phyloP scores from a whole-genome alignment of 2,797 vertebrate species.

The Microctenopoma lineatum region DNA sequence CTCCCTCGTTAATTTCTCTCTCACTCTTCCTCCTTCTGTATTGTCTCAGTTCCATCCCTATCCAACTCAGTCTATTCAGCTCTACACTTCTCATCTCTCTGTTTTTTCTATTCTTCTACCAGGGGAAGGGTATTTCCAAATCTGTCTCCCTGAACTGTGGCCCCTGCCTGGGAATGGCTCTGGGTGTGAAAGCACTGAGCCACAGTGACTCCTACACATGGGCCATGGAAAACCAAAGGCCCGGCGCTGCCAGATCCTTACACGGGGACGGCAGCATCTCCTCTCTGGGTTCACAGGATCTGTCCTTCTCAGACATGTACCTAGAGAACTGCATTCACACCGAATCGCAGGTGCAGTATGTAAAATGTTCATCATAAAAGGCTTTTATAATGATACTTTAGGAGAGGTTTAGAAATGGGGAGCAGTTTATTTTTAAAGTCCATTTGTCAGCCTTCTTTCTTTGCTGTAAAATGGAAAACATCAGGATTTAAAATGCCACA shows the following conservation, averaged over 20 bases:
- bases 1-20: constrained; percentile 46
- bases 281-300: constrained; percentile 75
- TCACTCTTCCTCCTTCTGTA: constrained; percentile 19
- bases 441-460: constrained; percentile 10
- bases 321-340: constrained; percentile 75
- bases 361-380: constrained; percentile 19
- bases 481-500: constrained; percentile 51
- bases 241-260: constrained; percentile 44
- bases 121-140: constrained; percentile 81
- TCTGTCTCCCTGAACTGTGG: constrained; percentile 75
- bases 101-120: constrained; percentile 28
- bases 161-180: constrained; percentile 42
- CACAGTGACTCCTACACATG: constrained; percentile 89
- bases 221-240: constrained; percentile 86
- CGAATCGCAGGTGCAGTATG: constrained; percentile 69
- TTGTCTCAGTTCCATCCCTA: constrained; percentile 23
- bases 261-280: constrained; percentile 55
- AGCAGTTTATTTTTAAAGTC: constrained; percentile 27
- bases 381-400: constrained; percentile 2
- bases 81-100: constrained; percentile 1
- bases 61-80: constrained; percentile 29
- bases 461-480: constrained; percentile 30
- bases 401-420: background rate
- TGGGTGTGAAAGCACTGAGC: constrained; percentile 66
- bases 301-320: constrained; percentile 62